These are phyloP conservation scores for Paradoxurus hermaphroditus DNA, from an alignment of 2,113 vertebrate species.

Conservation along the genomic window DNA sequence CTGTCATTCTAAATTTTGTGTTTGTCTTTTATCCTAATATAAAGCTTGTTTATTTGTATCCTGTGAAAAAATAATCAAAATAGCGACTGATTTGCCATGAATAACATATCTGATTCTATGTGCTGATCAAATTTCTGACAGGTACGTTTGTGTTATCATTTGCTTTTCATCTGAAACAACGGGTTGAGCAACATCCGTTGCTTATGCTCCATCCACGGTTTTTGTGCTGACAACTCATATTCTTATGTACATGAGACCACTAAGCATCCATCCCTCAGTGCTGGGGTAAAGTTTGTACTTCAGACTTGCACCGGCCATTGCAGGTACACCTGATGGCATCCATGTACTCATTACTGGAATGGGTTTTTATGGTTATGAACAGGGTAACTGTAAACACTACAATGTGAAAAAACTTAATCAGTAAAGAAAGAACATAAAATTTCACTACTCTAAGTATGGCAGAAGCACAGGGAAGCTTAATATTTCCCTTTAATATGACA, in stretches of 20 bases:
- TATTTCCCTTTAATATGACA: neutral
- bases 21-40: neutral
- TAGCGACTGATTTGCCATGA: neutral
- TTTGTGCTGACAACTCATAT: neutral
- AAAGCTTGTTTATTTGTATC: neutral
- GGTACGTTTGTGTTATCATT: neutral
- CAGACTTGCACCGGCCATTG: neutral
- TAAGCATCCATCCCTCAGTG: neutral
- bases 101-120: neutral
- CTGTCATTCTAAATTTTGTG: neutral
- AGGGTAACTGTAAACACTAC: neutral
- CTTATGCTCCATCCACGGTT: rapidly evolving
- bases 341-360: neutral
- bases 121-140: neutral
- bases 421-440: neutral
- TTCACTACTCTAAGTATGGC: neutral
- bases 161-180: neutral
- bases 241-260: neutral
- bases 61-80: neutral
- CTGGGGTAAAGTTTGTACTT: neutral
- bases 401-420: neutral
- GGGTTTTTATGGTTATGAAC: neutral
- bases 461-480: neutral
- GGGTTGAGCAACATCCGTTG: neutral
- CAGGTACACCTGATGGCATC: rapidly evolving